Evolutionary conservation across 2,113 vertebrate genomes (phyloP).

Genomic region (Hemibagrus wyckioides): DNA sequence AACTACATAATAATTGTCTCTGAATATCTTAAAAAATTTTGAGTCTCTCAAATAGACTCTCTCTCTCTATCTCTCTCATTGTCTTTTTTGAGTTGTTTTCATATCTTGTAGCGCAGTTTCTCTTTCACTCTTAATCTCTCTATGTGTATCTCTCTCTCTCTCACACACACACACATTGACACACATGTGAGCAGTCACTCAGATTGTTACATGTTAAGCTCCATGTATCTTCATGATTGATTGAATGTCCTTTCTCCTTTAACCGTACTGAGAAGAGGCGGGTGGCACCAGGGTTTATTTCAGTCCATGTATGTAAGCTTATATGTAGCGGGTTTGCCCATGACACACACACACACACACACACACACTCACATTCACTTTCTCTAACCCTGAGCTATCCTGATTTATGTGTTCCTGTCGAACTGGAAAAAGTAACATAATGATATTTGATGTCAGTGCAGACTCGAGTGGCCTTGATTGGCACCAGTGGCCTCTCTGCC

Average conservation of each 20-base stretch:
- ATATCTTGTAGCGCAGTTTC: conserved; percentile 28
- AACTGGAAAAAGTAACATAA: conserved; percentile 28
- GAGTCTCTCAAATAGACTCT: neutral
- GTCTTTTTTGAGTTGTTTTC: conserved; percentile 30
- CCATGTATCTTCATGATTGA: neutral
- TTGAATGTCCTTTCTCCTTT: neutral
- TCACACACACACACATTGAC: conserved; percentile 11
- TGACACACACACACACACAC: neutral
- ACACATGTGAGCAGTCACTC: neutral
- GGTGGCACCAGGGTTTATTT: conserved; percentile 36
- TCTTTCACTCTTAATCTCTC: neutral
- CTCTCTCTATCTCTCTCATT: neutral
- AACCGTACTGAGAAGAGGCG: neutral
- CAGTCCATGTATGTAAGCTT: conserved; percentile 26
- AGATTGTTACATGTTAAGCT: neutral
- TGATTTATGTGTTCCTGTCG: conserved; percentile 23
- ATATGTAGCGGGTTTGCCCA: neutral
- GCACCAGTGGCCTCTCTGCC: neutral
- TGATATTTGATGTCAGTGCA: conserved; percentile 12
- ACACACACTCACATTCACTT: conserved; percentile 7
- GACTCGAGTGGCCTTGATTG: neutral
- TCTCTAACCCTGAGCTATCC: neutral
- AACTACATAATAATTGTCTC: neutral
- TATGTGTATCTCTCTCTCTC: conserved; percentile 35
- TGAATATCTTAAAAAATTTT: neutral